These are phyloP conservation scores for Edolisoma coerulescens DNA, from an alignment of 2,113 vertebrate species.

Conservation along the genomic window DNA sequence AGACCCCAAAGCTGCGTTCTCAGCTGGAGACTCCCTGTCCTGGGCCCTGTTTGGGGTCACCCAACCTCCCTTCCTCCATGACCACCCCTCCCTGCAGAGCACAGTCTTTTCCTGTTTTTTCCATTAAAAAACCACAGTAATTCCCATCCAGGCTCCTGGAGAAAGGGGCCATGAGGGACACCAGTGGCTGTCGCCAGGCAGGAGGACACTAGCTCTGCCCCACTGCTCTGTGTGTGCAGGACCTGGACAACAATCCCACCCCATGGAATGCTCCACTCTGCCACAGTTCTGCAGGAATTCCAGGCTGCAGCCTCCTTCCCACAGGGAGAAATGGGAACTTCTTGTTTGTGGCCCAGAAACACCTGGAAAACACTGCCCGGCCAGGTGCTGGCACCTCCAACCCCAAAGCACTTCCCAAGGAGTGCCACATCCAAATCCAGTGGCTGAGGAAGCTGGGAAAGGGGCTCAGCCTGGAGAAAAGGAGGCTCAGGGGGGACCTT, in stretches of 20 bases:
- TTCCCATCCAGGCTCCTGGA: neutral
- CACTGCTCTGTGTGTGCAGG: neutral
- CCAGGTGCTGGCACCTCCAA: neutral
- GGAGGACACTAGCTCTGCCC: neutral
- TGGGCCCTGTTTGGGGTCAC: neutral
- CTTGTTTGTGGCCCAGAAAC: neutral
- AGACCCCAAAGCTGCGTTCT: neutral
- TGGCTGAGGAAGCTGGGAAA: neutral
- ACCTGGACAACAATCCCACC: neutral
- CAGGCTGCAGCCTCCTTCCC: rapidly evolving
- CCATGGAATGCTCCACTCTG: neutral
- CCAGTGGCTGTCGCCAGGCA: neutral
- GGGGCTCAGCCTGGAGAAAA: neutral
- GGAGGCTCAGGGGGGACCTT: neutral
- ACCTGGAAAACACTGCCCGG: neutral
- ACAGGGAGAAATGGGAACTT: neutral
- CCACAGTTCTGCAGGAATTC: neutral
- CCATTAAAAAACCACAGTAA: neutral
- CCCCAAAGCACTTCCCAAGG: neutral
- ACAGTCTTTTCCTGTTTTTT: neutral
- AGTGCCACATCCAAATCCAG: neutral
- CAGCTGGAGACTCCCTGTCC: neutral
- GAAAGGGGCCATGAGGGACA: neutral
- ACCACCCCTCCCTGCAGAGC: neutral
- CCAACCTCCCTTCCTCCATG: neutral